These are phyloP conservation scores for Timandra comae DNA, from an alignment of 2,888 invertebrate species.

Conservation along the genomic window DNA sequence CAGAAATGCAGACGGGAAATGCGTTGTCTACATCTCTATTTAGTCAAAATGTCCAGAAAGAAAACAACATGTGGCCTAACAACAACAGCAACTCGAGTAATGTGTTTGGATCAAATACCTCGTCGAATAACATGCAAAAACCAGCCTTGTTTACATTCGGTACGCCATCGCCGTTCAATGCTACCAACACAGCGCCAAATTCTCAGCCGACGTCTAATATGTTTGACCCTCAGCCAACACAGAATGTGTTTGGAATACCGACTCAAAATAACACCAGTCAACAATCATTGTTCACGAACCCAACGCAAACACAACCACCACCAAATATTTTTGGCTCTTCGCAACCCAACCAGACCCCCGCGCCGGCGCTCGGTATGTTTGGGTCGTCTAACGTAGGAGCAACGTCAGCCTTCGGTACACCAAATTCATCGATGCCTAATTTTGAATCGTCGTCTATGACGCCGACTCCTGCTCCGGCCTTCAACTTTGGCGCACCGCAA, in stretches of 20 bases:
- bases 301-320: constrained; percentile 28
- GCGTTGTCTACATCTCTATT: constrained; percentile 27
- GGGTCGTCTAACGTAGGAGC: constrained; percentile 33
- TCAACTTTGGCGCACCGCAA: constrained; percentile 46
- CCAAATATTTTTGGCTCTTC: constrained; percentile 39
- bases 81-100: constrained; percentile 28
- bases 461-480: constrained; percentile 35
- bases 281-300: constrained; percentile 37
- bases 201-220: constrained; percentile 28
- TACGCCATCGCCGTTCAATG: constrained; percentile 31
- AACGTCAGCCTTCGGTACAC: constrained; percentile 38
- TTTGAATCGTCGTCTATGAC: constrained; percentile 38
- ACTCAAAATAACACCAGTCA: constrained; percentile 30
- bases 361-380: constrained; percentile 32
- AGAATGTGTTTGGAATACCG: constrained; percentile 42
- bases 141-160: constrained; percentile 47
- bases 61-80: constrained; percentile 42
- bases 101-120: constrained; percentile 34
- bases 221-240: constrained; percentile 35
- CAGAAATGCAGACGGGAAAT: constrained; percentile 20
- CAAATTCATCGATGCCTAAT: constrained; percentile 32
- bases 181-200: constrained; percentile 24
- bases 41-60: constrained; percentile 35
- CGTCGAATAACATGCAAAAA: constrained; percentile 33
- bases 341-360: no score